A percentile compares a stretch with the other conserved stretches of the same genome.
These are phyloP conservation scores for Australoheros facetus DNA, from an alignment of 2,797 vertebrate genomes.

Conservation along the genomic window DNA sequence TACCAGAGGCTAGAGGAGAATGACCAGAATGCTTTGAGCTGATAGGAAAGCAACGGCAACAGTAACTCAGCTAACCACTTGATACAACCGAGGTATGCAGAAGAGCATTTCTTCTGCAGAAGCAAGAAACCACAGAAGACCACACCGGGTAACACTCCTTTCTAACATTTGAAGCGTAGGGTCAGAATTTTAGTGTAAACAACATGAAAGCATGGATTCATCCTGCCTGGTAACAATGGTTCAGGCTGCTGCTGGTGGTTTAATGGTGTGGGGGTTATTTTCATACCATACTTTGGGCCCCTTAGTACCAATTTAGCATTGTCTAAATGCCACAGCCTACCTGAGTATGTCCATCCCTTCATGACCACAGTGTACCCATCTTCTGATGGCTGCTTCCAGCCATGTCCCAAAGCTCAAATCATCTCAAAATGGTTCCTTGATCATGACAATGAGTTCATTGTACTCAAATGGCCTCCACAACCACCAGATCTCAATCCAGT, in stretches of 20 bases:
- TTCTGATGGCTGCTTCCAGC: rapidly evolving
- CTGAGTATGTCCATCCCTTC: rapidly evolving
- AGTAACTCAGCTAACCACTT: neutral
- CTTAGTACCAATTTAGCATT: too few relatives aligned
- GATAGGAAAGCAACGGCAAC: neutral
- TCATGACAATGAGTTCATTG: neutral
- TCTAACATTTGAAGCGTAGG: neutral
- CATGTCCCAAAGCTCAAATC: neutral
- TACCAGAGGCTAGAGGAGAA: neutral
- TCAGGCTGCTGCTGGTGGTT: neutral
- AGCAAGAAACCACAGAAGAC: too few relatives aligned
- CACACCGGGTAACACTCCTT: neutral
- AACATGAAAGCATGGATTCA: neutral
- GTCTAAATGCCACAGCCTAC: too few relatives aligned
- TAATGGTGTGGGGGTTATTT: neutral
- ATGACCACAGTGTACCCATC: neutral
- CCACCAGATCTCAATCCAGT: neutral
- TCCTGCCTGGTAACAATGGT: neutral
- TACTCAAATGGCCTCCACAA: rapidly evolving
- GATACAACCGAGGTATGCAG: neutral
- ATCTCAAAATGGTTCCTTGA: neutral
- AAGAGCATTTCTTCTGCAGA: neutral
- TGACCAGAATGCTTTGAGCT: neutral
- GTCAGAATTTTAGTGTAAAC: neutral
- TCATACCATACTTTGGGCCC: too few relatives aligned